phyloP scores from a whole-genome alignment of 2,888 invertebrate genomes.

The Halictus ligatus region DNA sequence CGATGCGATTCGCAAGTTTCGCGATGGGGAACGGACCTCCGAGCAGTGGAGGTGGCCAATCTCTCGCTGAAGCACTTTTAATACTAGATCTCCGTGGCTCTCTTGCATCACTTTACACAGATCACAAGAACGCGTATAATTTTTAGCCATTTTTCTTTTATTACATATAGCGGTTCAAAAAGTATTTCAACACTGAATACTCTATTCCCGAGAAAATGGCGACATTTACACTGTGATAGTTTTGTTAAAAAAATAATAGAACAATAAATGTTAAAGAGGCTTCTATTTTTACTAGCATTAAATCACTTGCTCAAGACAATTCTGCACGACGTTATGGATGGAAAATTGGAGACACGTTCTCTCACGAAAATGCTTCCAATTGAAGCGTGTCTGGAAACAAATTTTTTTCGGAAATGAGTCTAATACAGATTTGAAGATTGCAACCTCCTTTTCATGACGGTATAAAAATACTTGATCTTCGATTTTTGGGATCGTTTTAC shows the following conservation, averaged over 20 bases:
- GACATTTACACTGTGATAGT: not conserved
- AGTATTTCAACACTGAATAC: too few relatives aligned
- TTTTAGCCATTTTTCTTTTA: not conserved
- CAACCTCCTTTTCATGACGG: too few relatives aligned
- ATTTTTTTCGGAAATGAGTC: not conserved
- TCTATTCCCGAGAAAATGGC: not conserved
- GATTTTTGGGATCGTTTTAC: not conserved
- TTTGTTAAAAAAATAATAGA: not conserved
- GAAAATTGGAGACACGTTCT: not conserved
- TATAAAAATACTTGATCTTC: too few relatives aligned
- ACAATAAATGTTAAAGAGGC: not conserved
- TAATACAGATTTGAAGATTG: too few relatives aligned
- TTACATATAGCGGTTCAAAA: not conserved
- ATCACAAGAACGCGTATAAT: not conserved
- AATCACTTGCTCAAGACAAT: not conserved
- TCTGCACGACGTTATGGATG: not conserved
- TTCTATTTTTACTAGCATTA: not conserved
- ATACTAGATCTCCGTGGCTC: not conserved
- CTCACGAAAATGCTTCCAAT: not conserved
- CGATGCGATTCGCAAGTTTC: slow-evolving; percentile 41
- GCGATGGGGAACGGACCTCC: not conserved
- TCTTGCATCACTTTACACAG: not conserved
- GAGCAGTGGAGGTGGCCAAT: not conserved
- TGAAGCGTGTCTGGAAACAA: not conserved
- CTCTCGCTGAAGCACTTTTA: not conserved